Evolutionary conservation across 1,140 invertebrate species (phyloP).

Genomic region (Oncopodura yosiiana): DNA sequence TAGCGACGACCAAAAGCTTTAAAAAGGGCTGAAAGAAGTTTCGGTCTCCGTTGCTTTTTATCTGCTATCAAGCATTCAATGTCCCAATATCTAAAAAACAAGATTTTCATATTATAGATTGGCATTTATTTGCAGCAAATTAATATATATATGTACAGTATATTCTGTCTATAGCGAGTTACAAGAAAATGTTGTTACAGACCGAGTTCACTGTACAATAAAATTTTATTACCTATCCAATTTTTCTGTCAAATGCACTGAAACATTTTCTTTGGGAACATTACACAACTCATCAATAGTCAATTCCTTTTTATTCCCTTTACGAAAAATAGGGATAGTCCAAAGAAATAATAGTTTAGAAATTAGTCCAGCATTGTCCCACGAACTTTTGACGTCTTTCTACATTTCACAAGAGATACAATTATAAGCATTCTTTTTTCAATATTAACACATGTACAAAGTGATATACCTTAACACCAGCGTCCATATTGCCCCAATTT

Average conservation of each 20-base stretch:
- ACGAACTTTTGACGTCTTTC: too few species aligned
- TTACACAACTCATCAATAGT: conserved; percentile 36
- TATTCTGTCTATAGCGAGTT: not conserved
- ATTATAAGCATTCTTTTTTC: too few species aligned
- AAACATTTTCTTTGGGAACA: conserved; percentile 13
- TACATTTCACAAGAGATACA: too few species aligned
- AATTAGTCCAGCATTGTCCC: not conserved
- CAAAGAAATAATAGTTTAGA: conserved; percentile 25
- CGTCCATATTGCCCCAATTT: too few species aligned
- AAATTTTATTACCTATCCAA: conserved; percentile 19
- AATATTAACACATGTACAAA: too few species aligned
- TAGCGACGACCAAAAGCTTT: conserved; percentile 17
- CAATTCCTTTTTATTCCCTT: conserved; percentile 35
- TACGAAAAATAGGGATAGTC: conserved; percentile 29
- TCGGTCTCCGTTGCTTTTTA: conserved; percentile 8
- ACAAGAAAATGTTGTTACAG: not conserved
- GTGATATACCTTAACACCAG: too few species aligned
- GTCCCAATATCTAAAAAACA: conserved; percentile 17
- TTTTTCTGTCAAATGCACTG: conserved; percentile 1
- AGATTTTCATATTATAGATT: not conserved
- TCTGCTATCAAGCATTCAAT: conserved; percentile 2
- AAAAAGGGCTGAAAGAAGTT: conserved; percentile 9
- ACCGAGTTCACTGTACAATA: too few species aligned
- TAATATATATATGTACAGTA: not conserved
- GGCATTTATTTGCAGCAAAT: not conserved